These are phyloP conservation scores for Hesperia comma DNA, from an alignment of 2,888 invertebrate species.

Conservation along the genomic window DNA sequence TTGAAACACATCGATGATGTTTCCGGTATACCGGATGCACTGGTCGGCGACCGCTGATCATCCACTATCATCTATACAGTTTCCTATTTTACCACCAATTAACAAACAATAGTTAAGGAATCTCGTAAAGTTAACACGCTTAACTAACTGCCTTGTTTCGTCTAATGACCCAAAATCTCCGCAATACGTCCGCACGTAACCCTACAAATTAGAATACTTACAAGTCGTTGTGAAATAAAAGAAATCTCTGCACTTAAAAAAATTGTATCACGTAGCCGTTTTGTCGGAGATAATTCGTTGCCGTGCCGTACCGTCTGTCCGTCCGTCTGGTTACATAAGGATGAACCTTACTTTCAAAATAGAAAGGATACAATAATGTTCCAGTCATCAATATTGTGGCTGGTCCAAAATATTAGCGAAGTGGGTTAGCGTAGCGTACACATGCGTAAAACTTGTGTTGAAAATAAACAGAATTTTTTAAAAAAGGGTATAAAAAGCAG, in stretches of 20 bases:
- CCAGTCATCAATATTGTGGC: conserved; percentile 47
- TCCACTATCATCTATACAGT: too few relatives aligned
- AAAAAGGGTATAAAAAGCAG: too few relatives aligned
- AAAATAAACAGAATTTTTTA: not conserved
- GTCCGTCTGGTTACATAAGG: conserved; percentile 51
- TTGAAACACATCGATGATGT: too few relatives aligned
- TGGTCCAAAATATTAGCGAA: conserved; percentile 38
- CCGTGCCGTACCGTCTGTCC: conserved; percentile 19
- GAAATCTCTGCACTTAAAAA: conserved; percentile 14
- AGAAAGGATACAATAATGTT: conserved; percentile 54
- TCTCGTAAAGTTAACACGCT: too few relatives aligned
- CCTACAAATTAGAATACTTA: conserved; percentile 1
- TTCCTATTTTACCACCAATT: too few relatives aligned
- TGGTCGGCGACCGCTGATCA: too few relatives aligned
- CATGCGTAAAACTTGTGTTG: too few relatives aligned
- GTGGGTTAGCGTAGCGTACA: not conserved
- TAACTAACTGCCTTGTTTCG: not conserved
- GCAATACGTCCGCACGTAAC: not conserved
- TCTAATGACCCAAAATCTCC: not conserved
- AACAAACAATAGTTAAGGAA: too few relatives aligned
- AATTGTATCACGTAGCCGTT: conserved; percentile 27
- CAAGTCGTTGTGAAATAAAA: conserved; percentile 21
- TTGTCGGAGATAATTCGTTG: conserved; percentile 28
- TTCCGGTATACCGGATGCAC: too few relatives aligned
- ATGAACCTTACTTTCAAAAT: conserved; percentile 54